Evolutionary conservation across 2,888 invertebrate genomes (phyloP).

Genomic region (Rhagophthalmus giganteus): DNA sequence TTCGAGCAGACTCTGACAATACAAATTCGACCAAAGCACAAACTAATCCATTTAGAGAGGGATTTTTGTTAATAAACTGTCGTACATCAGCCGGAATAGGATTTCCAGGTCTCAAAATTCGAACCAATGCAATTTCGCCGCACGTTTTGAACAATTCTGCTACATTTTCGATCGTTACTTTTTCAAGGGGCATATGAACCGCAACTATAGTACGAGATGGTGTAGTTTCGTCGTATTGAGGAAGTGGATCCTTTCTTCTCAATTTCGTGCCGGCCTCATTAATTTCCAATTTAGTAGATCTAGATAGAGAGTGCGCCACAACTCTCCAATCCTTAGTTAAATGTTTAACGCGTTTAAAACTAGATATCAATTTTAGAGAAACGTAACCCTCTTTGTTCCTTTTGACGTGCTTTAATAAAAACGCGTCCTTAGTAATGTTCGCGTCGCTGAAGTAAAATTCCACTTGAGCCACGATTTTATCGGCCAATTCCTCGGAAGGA

Average conservation of each 20-base stretch:
- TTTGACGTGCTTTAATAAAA: slow-evolving; percentile 90
- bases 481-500: slow-evolving; percentile 76
- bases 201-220: slow-evolving; percentile 90
- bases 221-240: slow-evolving; percentile 88
- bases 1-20: slow-evolving; percentile 81
- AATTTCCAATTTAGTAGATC: slow-evolving; percentile 80
- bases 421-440: slow-evolving; percentile 93
- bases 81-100: slow-evolving; percentile 89
- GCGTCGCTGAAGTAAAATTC: slow-evolving; percentile 96
- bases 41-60: slow-evolving; percentile 81
- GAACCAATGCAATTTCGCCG: slow-evolving; percentile 86
- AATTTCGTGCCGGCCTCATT: slow-evolving; percentile 91
- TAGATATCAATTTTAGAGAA: slow-evolving; percentile 90
- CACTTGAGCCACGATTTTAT: slow-evolving; percentile 82
- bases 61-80: slow-evolving; percentile 88
- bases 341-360: slow-evolving; percentile 93
- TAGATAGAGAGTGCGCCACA: slow-evolving; percentile 81
- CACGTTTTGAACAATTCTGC: slow-evolving; percentile 86
- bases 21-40: slow-evolving; percentile 92
- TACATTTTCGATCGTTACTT: slow-evolving; percentile 86
- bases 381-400: slow-evolving; percentile 96
- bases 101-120: slow-evolving; percentile 86
- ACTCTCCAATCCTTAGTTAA: slow-evolving; percentile 92
- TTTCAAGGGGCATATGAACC: slow-evolving; percentile 81
- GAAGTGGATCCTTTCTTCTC: slow-evolving; percentile 80